A percentile compares a stretch with the other conserved stretches of the same genome.
Conservation (phyloP, 1,140 invertebrate species). For the Drosophila ohnishii region DNA sequence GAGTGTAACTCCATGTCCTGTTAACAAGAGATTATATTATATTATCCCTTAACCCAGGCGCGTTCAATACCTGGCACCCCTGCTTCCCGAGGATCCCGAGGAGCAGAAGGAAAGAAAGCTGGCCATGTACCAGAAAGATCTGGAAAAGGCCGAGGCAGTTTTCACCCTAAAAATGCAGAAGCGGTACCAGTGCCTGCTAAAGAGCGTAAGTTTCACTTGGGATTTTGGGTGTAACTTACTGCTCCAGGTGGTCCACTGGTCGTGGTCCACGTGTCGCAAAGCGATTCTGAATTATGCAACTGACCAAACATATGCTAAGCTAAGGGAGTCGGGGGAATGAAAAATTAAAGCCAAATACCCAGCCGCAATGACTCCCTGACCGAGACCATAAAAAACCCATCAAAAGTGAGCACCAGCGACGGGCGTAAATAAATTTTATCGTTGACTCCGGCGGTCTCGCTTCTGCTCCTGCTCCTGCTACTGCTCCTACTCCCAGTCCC, state of each 20-base stretch:
- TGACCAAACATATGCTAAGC: slow-evolving; percentile 55
- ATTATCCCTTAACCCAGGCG: slow-evolving; percentile 54
- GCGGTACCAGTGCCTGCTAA: slow-evolving; percentile 83
- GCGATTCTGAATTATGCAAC: slow-evolving; percentile 52
- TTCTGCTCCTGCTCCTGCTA: not conserved
- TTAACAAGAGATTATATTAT: not conserved
- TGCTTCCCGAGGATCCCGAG: slow-evolving; percentile 84
- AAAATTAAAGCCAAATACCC: slow-evolving; percentile 45
- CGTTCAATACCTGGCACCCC: slow-evolving; percentile 82
- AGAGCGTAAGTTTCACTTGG: slow-evolving; percentile 69
- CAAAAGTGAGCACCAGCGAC: slow-evolving; percentile 69
- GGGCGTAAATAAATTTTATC: slow-evolving; percentile 77
- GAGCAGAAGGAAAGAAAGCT: slow-evolving; percentile 82
- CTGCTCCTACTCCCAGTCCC: not conserved
- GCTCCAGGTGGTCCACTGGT: slow-evolving; percentile 13
- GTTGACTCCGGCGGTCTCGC: slow-evolving; percentile 33
- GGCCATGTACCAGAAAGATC: slow-evolving; percentile 46
- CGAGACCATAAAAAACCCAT: slow-evolving; percentile 71
- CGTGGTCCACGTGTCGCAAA: slow-evolving; percentile 22
- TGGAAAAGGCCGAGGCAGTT: slow-evolving; percentile 56
- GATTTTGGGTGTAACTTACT: not conserved
- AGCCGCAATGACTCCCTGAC: slow-evolving; percentile 45
- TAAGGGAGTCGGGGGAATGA: slow-evolving; percentile 5
- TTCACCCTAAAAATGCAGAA: slow-evolving; percentile 80
- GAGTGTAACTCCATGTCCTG: not conserved